A percentile compares a stretch with the other conserved stretches of the same genome.
These are phyloP conservation scores for Ceratina calcarata DNA, from an alignment of 1,140 invertebrate genomes.

Conservation along the genomic window DNA sequence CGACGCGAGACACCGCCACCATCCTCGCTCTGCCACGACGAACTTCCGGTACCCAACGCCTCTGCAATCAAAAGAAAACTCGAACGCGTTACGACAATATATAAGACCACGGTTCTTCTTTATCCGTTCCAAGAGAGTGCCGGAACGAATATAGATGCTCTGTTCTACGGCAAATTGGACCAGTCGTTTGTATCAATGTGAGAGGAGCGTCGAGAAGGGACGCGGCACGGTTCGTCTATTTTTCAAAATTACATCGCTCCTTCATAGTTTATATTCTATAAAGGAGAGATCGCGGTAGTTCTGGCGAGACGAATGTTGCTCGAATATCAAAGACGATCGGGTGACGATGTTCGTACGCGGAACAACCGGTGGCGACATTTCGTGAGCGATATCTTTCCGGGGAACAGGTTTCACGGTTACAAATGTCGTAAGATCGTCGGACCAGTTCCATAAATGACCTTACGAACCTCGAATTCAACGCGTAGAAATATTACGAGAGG, in stretches of 20 bases:
- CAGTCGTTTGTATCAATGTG: conserved; percentile 18
- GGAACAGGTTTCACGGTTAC: conserved; percentile 55
- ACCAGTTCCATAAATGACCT: conserved; percentile 69
- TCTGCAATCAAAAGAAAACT: conserved; percentile 78
- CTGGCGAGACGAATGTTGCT: too few species aligned
- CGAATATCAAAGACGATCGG: neutral
- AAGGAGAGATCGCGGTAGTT: too few species aligned
- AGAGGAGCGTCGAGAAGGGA: neutral
- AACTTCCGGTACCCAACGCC: conserved; percentile 84
- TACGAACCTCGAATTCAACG: conserved; percentile 63
- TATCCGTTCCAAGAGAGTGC: too few species aligned
- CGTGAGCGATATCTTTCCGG: conserved; percentile 21
- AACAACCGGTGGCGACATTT: neutral
- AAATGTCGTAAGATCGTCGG: conserved; percentile 56
- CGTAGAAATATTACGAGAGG: conserved; percentile 44
- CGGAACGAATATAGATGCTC: neutral
- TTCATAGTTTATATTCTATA: too few species aligned
- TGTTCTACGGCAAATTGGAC: neutral
- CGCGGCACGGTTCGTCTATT: too few species aligned
- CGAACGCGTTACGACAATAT: too few species aligned
- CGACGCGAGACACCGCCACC: conserved; percentile 83
- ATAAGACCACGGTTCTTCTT: too few species aligned
- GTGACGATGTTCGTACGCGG: neutral
- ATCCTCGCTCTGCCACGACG: conserved; percentile 82
- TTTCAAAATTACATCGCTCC: too few species aligned